These are phyloP conservation scores for Brachypodius melanocephalos DNA, from an alignment of 2,113 vertebrate genomes.

Conservation along the genomic window DNA sequence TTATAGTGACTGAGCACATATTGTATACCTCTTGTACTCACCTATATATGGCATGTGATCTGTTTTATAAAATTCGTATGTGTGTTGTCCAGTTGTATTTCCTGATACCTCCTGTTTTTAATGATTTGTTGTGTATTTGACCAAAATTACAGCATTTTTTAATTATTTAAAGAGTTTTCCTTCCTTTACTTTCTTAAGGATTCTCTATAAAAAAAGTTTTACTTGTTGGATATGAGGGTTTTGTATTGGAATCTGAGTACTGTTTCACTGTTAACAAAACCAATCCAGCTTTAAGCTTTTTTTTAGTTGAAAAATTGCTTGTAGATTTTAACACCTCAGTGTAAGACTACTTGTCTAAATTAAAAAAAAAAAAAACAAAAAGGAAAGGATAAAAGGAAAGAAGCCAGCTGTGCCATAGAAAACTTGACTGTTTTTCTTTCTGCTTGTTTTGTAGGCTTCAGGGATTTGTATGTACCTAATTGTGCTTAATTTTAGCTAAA, in stretches of 20 bases:
- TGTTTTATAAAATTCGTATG: accelerated
- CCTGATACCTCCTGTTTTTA: not conserved
- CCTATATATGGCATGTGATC: not conserved
- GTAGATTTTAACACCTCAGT: not conserved
- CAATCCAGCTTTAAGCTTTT: not conserved
- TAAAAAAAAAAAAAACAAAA: not conserved
- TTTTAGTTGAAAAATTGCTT: not conserved
- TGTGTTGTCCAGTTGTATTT: not conserved
- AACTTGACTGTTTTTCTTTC: not conserved
- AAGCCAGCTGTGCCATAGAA: not conserved
- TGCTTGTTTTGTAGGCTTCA: not conserved
- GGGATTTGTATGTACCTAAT: not conserved
- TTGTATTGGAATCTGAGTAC: not conserved
- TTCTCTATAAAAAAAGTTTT: not conserved
- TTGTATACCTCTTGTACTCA: not conserved
- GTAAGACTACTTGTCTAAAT: not conserved
- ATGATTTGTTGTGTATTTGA: not conserved
- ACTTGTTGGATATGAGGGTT: not conserved
- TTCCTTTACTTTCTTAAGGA: not conserved
- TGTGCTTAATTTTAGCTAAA: not conserved
- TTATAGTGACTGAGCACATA: not conserved
- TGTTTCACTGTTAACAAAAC: not conserved
- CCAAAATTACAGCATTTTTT: not conserved
- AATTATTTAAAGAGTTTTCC: not conserved
- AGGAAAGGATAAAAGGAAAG: not conserved